A percentile compares a stretch with the other conserved stretches of the same genome.
These are phyloP conservation scores for Ploceus nigricollis DNA, from an alignment of 2,113 vertebrate species.

Conservation along the genomic window DNA sequence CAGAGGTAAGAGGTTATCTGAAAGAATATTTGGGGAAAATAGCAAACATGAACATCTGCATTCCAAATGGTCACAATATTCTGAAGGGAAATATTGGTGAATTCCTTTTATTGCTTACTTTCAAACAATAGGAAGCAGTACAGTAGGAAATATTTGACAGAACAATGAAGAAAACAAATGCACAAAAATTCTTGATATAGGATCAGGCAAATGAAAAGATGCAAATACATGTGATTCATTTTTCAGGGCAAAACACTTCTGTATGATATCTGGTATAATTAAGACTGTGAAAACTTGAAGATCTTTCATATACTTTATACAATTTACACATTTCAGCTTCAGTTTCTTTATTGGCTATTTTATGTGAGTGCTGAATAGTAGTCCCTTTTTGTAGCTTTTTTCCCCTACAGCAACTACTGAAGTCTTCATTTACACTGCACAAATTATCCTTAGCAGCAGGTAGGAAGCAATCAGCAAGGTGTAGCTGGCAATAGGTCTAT, in stretches of 20 bases:
- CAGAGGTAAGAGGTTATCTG: neutral
- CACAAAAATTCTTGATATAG: neutral
- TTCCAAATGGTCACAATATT: neutral
- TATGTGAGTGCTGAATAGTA: neutral
- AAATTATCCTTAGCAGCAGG: conserved; percentile 70
- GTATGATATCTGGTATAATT: neutral
- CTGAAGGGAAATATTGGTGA: neutral
- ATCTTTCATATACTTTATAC: neutral
- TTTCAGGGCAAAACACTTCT: neutral
- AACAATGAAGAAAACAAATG: neutral
- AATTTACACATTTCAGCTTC: neutral
- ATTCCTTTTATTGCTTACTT: neutral
- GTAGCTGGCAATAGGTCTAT: conserved; percentile 60
- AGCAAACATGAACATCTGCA: neutral
- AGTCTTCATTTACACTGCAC: conserved; percentile 69
- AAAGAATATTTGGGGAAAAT: neutral
- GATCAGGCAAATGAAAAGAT: neutral
- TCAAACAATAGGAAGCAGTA: neutral
- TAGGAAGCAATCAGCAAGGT: conserved; percentile 65
- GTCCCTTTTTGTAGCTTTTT: conserved; percentile 9
- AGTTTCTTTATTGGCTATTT: conserved; percentile 22
- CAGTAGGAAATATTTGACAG: neutral
- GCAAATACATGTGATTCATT: neutral
- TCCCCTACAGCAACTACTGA: conserved; percentile 32
- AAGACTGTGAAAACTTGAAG: neutral